Evolutionary conservation across 2,797 vertebrate species (phyloP), one percentile per base, ranked within the genome.

Genomic region (Sphaeramia orbicularis): DNA sequence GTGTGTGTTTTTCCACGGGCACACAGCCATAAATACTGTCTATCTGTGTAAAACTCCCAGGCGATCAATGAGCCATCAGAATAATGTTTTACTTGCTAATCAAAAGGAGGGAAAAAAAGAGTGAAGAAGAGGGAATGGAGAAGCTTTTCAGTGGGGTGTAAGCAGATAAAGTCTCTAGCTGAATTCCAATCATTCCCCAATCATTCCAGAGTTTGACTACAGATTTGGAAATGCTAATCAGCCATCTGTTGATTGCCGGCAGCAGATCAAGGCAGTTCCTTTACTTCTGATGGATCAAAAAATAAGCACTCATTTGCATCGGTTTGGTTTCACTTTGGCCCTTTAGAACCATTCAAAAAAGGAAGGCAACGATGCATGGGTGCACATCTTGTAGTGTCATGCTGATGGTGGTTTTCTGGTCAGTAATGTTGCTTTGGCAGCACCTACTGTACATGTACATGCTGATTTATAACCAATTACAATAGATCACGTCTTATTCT

Each of bases 191-290:
- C 81, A 69, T 84, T 83, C 81, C 45, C 74, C 49, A 55, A 75
- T 81, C 78, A 86, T 73, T 80, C 66, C 79, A 62, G 77, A 81
- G 66, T 86, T 88, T 86, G 78, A 86, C 77, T 77, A 71, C 77
- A 77, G 80, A 85, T 86, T 83, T 66, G 67, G 65, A 89, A 87
- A 89, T 88, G 89, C 73, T 83, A 85, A 90, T 91, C 71, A 76
- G 85, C 80, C 85, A 86, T 89, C 85, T 89, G 89, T 81, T 84
- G 84, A 81, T 78, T 12, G 24, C 71, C 12, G 42, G 40, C 61
- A 72, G 65, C 63, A 61, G 72, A 83, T 86, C 72, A 66, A 43
- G 54, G 62, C 65, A 27, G 13, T 43, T 49, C 15, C 37, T 71
- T 71, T 64, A 60, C 67, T 61, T 60, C 50, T 74, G 62, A 55